Conservation (phyloP, 2,888 invertebrate species). For the Ectemnius continuus region DNA sequence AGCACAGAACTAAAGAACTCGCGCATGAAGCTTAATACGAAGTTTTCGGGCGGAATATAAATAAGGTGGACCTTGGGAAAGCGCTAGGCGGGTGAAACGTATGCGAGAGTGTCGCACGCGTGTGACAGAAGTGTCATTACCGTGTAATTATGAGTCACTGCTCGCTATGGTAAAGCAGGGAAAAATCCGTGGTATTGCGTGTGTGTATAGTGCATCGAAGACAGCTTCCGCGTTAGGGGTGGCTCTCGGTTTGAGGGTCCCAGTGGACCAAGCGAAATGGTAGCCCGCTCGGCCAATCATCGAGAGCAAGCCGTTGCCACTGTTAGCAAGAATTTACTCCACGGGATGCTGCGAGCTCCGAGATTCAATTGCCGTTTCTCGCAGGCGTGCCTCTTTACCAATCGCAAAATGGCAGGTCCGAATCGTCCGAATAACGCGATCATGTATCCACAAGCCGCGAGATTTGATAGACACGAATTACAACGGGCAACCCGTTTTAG, state of each 20-base stretch:
- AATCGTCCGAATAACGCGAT: no score
- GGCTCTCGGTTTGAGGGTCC: neutral
- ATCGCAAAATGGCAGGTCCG: constrained; percentile 53
- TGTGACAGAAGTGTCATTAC: constrained; percentile 64
- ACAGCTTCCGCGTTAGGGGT: constrained; percentile 1
- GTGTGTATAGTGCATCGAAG: neutral
- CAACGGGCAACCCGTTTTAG: neutral
- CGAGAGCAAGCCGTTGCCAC: neutral
- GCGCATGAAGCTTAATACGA: constrained; percentile 17
- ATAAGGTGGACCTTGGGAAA: constrained; percentile 50
- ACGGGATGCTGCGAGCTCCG: neutral
- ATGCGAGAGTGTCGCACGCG: constrained; percentile 40
- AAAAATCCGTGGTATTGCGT: constrained; percentile 9
- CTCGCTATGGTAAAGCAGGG: constrained; percentile 34
- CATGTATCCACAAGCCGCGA: neutral
- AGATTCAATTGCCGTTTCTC: constrained; percentile 18
- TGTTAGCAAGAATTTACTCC: neutral
- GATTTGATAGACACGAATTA: constrained; percentile 11
- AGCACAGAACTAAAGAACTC: constrained; percentile 21
- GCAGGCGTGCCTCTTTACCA: constrained; percentile 47
- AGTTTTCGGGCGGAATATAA: constrained; percentile 31
- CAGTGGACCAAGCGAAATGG: neutral
- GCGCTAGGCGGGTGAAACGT: constrained; percentile 45
- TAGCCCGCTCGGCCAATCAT: constrained; percentile 2
- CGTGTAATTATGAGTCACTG: constrained; percentile 61